Conservation (phyloP, 2,888 invertebrate genomes). For the Meloe dianella region DNA sequence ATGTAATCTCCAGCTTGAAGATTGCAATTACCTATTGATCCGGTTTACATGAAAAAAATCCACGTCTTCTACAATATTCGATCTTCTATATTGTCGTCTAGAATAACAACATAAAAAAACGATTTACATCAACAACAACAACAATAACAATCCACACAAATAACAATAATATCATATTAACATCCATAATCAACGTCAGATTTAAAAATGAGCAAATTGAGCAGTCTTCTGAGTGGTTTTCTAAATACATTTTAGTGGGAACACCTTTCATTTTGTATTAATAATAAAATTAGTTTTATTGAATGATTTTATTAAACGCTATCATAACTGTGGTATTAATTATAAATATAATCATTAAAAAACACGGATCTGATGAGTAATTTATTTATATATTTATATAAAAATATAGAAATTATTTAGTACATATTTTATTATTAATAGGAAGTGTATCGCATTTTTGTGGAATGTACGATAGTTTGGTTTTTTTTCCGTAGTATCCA, state of each 20-base stretch:
- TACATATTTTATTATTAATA: background rate
- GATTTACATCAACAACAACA: background rate
- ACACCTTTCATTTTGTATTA: background rate
- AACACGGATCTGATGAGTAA: background rate
- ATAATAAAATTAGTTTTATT: background rate
- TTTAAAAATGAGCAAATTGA: background rate
- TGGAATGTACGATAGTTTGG: background rate
- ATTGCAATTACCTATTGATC: background rate
- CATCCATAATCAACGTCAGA: background rate
- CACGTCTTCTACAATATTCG: too few species aligned
- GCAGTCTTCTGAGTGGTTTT: constrained; percentile 9
- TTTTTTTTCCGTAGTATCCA: background rate
- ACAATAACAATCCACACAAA: background rate
- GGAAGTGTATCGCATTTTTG: background rate
- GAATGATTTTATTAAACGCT: background rate
- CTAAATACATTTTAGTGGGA: background rate
- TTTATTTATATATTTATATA: background rate
- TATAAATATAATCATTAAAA: background rate
- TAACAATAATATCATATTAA: background rate
- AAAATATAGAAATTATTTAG: background rate
- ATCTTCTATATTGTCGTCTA: background rate
- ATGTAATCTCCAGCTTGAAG: too few species aligned
- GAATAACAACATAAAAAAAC: background rate
- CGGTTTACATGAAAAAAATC: too few species aligned
- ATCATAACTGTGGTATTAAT: background rate